Base-by-base conservation (phyloP, 2,113 vertebrate species). In the Camelus dromedarius region DNA sequence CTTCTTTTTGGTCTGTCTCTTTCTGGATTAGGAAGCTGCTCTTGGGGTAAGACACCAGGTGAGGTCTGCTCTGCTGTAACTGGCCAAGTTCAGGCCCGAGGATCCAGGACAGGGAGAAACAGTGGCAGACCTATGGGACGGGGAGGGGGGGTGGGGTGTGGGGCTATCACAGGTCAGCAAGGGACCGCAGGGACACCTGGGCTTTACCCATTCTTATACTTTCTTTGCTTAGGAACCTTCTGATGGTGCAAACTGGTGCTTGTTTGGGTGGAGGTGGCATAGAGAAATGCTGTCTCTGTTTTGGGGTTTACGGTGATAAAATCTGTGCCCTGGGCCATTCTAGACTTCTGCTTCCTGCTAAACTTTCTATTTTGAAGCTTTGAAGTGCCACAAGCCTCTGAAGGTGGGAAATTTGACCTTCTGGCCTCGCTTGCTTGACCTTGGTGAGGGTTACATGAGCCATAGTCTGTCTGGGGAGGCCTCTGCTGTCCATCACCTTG, bases 191-290 rank as follows among this genome's bases (percentile, higher is more conserved):
- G 82, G 72, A 58, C n/a, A 30, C 38, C 18, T 1, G 10, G 58
- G 32, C 24, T 56, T 86, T 24, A 48, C 18, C 26, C 2, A 13
- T 46, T 30, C 38, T 38, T 35, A 18, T 16, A 64, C 20, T 70
- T 48, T 7, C 46, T 67, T n/a, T 35, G 60, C 80, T 90, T 5
- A 69, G 79, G 26, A 56, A 48, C 32, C 60, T 50, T 38, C 48
- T 10, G 54, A 62, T 19, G 30, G n/a, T 2, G 26, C 6, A 19
- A 14, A 50, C 26, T 1, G n/a, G 73, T n/a, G 28, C 54, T 9
- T 9, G 42, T 13, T 1, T 1, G 9, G 19, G 72, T 56, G 22
- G 6, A 8, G 60, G 19, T 0, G 0, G 38, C 22, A 30, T 10
- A 19, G 12, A 73, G 76, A 32, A 42, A 24, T 18, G 52, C 58